Evolutionary conservation across 2,888 invertebrate species (phyloP).

Genomic region (Escarpia spicata): DNA sequence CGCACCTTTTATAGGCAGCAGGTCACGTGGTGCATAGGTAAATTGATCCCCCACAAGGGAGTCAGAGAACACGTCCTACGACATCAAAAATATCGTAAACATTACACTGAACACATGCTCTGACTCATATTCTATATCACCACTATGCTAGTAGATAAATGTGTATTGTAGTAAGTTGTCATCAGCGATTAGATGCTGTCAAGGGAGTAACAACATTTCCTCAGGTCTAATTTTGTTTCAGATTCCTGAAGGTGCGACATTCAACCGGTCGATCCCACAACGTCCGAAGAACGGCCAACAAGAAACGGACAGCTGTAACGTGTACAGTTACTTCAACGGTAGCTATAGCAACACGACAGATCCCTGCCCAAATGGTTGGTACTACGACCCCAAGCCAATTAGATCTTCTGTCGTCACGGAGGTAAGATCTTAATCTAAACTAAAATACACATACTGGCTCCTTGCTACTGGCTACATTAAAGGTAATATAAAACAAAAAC

Average conservation of each 20-base stretch:
- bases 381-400: slow-evolving; percentile 38
- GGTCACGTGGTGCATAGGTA: no score
- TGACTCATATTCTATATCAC: no score
- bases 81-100: no score
- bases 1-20: no score
- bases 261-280: slow-evolving; percentile 32
- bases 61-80: no score
- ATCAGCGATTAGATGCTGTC: no score
- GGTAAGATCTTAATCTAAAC: slow-evolving; percentile 30
- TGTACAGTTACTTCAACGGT: slow-evolving; percentile 32
- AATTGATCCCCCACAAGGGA: no score
- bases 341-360: slow-evolving; percentile 37
- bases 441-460: not conserved
- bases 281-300: slow-evolving; percentile 24
- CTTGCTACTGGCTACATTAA: no score
- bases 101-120: no score
- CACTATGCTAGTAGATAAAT: no score
- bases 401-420: slow-evolving; percentile 41
- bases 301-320: slow-evolving; percentile 32
- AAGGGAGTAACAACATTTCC: not conserved
- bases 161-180: no score
- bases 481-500: no score
- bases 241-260: slow-evolving; percentile 31
- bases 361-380: slow-evolving; percentile 41
- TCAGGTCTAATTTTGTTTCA: slow-evolving; percentile 26